Conservation (phyloP, 2,113 vertebrate species). For the Mus pahari region DNA sequence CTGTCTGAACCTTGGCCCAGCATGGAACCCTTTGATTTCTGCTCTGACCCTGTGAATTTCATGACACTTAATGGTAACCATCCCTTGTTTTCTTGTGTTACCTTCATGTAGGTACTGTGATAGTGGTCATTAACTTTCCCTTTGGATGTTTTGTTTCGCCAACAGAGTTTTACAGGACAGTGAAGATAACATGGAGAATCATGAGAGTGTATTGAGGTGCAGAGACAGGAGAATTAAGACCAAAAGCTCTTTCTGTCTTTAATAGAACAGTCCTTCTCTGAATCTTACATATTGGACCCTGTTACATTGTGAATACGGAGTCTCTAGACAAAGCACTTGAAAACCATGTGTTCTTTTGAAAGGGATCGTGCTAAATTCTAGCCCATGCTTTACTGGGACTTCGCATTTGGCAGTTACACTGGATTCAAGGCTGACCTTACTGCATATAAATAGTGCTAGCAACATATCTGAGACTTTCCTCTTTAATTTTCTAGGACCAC, state of each 20-base stretch:
- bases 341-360: neutral
- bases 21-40: neutral
- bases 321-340: neutral
- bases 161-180: neutral
- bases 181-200: neutral
- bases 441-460: neutral
- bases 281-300: neutral
- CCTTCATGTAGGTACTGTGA: neutral
- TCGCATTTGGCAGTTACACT: neutral
- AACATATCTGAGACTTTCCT: neutral
- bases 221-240: neutral
- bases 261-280: neutral
- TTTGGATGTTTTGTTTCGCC: neutral
- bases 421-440: neutral
- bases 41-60: neutral
- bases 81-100: neutral
- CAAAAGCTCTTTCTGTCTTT: neutral
- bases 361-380: neutral
- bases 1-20: neutral
- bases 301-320: neutral
- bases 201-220: neutral
- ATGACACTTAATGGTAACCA: neutral
- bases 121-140: neutral
- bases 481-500: neutral
- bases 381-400: neutral